Evolutionary conservation across 2,888 invertebrate genomes (phyloP).

Genomic region (Geotrupes spiniger): DNA sequence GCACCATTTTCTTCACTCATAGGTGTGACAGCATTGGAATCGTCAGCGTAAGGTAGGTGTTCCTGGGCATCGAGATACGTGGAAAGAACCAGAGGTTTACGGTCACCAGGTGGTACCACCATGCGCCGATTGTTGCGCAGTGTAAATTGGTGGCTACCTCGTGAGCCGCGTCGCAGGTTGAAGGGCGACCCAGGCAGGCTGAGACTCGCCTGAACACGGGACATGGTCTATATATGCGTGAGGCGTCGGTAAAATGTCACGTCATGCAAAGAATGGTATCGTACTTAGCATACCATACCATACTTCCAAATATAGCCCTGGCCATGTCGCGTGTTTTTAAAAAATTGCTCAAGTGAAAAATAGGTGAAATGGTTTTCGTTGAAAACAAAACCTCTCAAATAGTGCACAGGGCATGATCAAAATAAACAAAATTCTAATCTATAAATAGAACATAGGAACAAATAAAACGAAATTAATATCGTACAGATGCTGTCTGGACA

Average conservation of each 20-base stretch:
- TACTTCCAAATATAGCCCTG: constrained; percentile 29
- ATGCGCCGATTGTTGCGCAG: constrained; percentile 80
- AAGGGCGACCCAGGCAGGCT: constrained; percentile 97
- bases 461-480: constrained; percentile 23
- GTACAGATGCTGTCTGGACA: constrained; percentile 45
- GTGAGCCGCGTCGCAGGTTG: constrained; percentile 85
- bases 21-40: constrained; percentile 95
- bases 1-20: constrained; percentile 97
- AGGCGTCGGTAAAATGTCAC: constrained; percentile 36
- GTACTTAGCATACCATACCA: constrained; percentile 29
- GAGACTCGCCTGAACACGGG: constrained; percentile 79
- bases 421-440: constrained; percentile 17
- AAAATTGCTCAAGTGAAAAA: constrained; percentile 2
- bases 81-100: constrained; percentile 89
- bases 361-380: not conserved
- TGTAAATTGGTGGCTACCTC: constrained; percentile 90
- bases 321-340: constrained; percentile 21
- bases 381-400: not conserved
- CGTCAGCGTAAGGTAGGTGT: constrained; percentile 95
- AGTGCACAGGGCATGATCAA: constrained; percentile 18
- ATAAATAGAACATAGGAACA: constrained; percentile 4
- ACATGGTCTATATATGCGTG: constrained; percentile 48
- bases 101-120: constrained; percentile 77
- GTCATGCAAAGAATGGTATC: constrained; percentile 30
- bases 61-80: constrained; percentile 93